phyloP scores from a whole-genome alignment of 1,140 invertebrate genomes.

The Caenorhabditis elegans region WBcel235 BX284605.5:2330501-2331000 shows the following conservation, averaged over 20 bases:
- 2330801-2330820: background rate
- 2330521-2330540: background rate
- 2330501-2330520: background rate
- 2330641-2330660: background rate
- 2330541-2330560: background rate
- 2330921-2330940: too few relatives aligned
- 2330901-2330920: background rate
- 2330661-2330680: background rate
- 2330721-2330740: too few relatives aligned
- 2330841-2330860: background rate
- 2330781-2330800: background rate
- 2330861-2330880: background rate
- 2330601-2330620: background rate
- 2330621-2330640: background rate
- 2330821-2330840: background rate
- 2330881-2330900: background rate
- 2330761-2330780: background rate
- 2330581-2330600: background rate
- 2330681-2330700: background rate
- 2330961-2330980: too few relatives aligned
- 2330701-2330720: too few relatives aligned
- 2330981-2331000: too few relatives aligned
- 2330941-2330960: too few relatives aligned
- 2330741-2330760: too few relatives aligned
- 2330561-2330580: background rate